Conservation (phyloP, 2,113 vertebrate genomes). For the Pituophis catenifer region DNA sequence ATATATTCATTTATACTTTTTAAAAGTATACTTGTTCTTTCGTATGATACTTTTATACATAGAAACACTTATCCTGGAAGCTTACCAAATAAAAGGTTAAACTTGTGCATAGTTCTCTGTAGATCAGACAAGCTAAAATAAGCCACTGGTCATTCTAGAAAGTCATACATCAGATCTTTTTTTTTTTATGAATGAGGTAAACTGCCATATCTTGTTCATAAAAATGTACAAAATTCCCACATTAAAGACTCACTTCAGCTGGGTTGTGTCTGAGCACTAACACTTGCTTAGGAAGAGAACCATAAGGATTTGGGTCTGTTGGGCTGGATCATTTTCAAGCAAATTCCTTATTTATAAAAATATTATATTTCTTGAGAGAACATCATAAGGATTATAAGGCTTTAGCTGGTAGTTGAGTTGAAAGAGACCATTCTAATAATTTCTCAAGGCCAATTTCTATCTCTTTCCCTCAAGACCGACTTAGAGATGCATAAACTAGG, state of each 20-base stretch:
- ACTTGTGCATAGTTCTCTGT: neutral
- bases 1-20: constrained; percentile 18
- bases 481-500: neutral
- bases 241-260: neutral
- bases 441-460: neutral
- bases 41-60: constrained; percentile 11
- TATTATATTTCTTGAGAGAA: neutral
- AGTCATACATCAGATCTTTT: neutral
- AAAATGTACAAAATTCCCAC: neutral
- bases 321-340: neutral
- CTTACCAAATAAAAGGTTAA: neutral
- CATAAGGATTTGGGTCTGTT: neutral
- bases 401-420: too few species aligned
- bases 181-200: neutral
- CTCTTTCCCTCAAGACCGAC: neutral
- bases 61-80: neutral
- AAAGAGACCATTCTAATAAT: neutral
- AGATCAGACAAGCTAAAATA: neutral
- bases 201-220: neutral
- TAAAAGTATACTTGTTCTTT: constrained; percentile 43
- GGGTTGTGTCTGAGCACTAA: neutral
- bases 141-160: neutral
- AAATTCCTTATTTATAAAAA: neutral
- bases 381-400: neutral
- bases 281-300: neutral